Evolutionary conservation across 2,797 vertebrate genomes (phyloP).

Genomic region (Poeciliopsis paucimaculata): DNA sequence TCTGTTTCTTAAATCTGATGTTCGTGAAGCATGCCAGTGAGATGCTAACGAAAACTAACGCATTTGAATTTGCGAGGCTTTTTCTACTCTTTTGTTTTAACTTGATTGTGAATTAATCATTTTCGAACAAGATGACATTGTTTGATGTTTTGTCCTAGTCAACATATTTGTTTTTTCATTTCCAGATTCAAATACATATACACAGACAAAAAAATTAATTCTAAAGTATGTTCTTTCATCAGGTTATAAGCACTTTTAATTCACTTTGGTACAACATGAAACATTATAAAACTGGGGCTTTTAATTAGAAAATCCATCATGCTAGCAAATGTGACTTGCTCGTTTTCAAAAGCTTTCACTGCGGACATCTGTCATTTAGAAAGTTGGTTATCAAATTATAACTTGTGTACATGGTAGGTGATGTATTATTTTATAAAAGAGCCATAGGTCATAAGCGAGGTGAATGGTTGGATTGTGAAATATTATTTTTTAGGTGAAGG

Average conservation of each 20-base stretch:
- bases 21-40: conserved; percentile 16
- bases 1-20: conserved; percentile 17
- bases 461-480: too few relatives aligned
- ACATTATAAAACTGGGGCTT: background rate
- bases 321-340: background rate
- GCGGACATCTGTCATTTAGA: background rate
- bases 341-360: background rate
- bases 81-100: conserved; percentile 10
- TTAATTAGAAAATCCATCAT: background rate
- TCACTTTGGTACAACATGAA: background rate
- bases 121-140: background rate
- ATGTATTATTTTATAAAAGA: background rate
- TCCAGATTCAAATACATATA: background rate
- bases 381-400: background rate
- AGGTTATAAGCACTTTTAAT: background rate
- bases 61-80: background rate
- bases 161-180: background rate
- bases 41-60: background rate
- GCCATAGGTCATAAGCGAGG: too few relatives aligned
- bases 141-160: background rate
- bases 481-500: too few relatives aligned
- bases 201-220: background rate
- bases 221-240: background rate
- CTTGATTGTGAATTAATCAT: background rate
- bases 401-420: background rate